A percentile compares a stretch with the other conserved stretches of the same genome.
Evolutionary conservation across 2,888 invertebrate genomes (phyloP).

Genomic region (Yponomeuta evonymella): DNA sequence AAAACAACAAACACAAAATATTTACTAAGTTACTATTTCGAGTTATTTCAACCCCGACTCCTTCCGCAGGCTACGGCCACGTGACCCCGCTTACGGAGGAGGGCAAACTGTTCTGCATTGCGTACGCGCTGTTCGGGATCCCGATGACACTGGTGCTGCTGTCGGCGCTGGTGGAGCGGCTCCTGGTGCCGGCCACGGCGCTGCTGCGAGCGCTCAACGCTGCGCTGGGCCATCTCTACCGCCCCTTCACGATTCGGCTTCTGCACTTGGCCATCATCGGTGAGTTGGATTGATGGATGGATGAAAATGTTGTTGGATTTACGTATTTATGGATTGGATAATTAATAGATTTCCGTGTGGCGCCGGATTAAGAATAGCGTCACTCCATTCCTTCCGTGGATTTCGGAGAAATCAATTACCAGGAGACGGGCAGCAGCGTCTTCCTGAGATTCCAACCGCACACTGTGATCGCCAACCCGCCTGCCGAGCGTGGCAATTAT

Average conservation of each 20-base stretch:
- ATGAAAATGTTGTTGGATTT: no score
- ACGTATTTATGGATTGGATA: no score
- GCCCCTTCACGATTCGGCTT: constrained; percentile 84
- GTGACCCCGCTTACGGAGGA: constrained; percentile 90
- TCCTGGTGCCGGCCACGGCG: constrained; percentile 84
- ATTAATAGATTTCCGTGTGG: no score
- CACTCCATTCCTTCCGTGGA: no score
- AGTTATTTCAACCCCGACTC: not conserved
- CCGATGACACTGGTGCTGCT: constrained; percentile 90
- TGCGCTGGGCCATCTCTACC: constrained; percentile 82
- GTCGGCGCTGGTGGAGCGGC: constrained; percentile 87
- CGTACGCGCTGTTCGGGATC: constrained; percentile 90
- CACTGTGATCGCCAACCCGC: no score
- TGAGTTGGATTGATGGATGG: constrained; percentile 35
- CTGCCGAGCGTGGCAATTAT: no score
- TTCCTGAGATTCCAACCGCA: no score
- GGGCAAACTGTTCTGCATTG: constrained; percentile 92
- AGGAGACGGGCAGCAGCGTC: no score
- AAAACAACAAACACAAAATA: no score
- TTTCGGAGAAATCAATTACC: no score
- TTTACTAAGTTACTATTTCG: not conserved
- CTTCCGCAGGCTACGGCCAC: constrained; percentile 87
- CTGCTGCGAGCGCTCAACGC: constrained; percentile 82
- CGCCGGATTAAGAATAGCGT: no score
- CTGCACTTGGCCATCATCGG: constrained; percentile 84